Evolutionary conservation across 2,797 vertebrate species (phyloP).

Genomic region (Sebastes diploproa): DNA sequence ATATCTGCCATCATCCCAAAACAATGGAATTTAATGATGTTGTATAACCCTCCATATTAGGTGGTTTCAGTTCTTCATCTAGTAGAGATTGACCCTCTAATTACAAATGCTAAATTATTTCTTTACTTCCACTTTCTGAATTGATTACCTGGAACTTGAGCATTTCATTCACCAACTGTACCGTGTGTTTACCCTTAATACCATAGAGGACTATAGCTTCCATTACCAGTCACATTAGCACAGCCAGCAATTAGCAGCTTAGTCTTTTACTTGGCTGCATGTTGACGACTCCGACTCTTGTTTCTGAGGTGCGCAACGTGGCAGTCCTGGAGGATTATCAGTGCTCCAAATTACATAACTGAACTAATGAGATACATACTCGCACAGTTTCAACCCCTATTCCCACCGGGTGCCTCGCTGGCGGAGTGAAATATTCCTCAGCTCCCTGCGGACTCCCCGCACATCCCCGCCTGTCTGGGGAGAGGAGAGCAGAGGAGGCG

Average conservation of each 20-base stretch:
- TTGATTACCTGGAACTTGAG: constrained; percentile 13
- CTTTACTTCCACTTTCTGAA: constrained; percentile 8
- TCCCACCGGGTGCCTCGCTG: constrained; percentile 79
- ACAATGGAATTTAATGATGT: not conserved
- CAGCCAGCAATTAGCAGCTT: constrained; percentile 78
- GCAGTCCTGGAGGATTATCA: constrained; percentile 84
- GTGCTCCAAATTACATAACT: constrained; percentile 85
- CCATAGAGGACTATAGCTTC: constrained; percentile 55
- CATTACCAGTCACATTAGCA: constrained; percentile 69
- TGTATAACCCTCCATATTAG: not conserved
- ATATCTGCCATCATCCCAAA: not conserved
- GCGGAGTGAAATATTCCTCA: constrained; percentile 79
- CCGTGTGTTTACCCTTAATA: constrained; percentile 32
- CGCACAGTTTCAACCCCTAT: constrained; percentile 78
- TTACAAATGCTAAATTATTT: not conserved
- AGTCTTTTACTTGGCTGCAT: constrained; percentile 73
- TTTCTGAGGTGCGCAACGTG: constrained; percentile 80
- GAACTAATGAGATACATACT: constrained; percentile 87
- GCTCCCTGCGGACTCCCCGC: constrained; percentile 75
- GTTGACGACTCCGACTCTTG: constrained; percentile 80
- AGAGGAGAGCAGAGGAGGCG: constrained; percentile 60
- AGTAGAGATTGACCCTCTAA: not conserved
- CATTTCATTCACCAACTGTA: constrained; percentile 17
- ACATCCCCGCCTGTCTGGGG: constrained; percentile 76
- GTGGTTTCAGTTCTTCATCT: not conserved